Percentiles rank a stretch among this genome's conserved stretches.
These are phyloP conservation scores for Neodon shergylaensis DNA, from an alignment of 2,113 vertebrate species.

Conservation along the genomic window DNA sequence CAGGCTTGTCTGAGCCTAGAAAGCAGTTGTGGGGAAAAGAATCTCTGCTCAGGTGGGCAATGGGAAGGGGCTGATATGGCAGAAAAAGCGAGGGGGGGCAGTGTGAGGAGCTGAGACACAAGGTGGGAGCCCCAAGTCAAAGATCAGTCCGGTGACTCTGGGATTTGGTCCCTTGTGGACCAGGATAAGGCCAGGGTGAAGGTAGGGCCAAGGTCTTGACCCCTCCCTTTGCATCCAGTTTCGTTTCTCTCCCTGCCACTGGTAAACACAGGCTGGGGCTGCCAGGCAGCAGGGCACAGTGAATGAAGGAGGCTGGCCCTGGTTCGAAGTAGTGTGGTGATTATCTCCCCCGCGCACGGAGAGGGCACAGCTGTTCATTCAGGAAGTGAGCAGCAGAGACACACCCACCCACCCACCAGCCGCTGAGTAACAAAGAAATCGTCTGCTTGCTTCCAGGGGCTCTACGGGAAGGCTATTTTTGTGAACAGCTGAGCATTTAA, in stretches of 20 bases:
- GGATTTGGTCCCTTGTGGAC: background rate
- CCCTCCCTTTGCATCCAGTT: background rate
- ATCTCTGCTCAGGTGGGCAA: background rate
- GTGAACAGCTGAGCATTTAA: constrained; percentile 54
- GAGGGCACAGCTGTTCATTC: constrained; percentile 76
- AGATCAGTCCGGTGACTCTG: background rate
- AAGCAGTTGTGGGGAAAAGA: background rate
- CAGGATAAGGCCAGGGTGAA: background rate
- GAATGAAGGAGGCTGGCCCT: constrained; percentile 7
- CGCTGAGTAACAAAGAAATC: constrained; percentile 66
- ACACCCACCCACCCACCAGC: constrained; percentile 60
- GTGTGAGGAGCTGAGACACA: fast-evolving
- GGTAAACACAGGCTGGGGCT: background rate
- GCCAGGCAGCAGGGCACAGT: background rate
- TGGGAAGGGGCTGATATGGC: background rate
- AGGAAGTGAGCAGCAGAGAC: constrained; percentile 67
- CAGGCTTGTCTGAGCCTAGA: background rate
- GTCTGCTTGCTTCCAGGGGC: constrained; percentile 19
- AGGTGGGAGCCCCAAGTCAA: background rate
- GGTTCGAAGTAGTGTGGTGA: background rate
- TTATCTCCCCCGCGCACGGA: background rate
- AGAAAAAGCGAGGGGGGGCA: fast-evolving
- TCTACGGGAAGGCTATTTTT: constrained; percentile 40
- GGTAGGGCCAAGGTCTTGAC: background rate
- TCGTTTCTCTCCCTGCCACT: background rate